phyloP scores from a whole-genome alignment of 2,113 vertebrate genomes.

The Carlito syrichta region DNA sequence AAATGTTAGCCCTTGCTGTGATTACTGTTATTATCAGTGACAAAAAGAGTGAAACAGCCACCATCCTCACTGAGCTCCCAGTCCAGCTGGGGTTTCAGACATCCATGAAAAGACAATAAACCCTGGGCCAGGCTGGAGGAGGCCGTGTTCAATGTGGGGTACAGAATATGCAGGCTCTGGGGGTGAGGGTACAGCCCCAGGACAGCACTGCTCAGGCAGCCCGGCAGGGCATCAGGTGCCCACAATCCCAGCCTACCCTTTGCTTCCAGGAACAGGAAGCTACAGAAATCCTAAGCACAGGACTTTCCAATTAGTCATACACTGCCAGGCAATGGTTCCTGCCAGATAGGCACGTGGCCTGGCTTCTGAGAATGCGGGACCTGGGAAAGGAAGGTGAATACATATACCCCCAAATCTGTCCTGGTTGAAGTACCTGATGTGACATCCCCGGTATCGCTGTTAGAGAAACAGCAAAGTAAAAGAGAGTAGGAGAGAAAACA shows the following conservation, averaged over 20 bases:
- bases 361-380: slow-evolving; percentile 9
- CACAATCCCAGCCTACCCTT: not conserved
- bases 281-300: not conserved
- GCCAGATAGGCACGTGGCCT: not conserved
- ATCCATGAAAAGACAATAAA: not conserved
- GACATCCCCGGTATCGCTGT: not conserved
- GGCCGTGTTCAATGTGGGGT: not conserved
- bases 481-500: not conserved
- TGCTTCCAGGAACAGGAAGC: slow-evolving; percentile 67
- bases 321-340: not conserved
- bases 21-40: too few species aligned
- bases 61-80: not conserved
- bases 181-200: not conserved
- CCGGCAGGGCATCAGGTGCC: not conserved
- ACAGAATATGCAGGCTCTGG: not conserved
- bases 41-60: not conserved
- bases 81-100: not conserved
- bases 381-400: not conserved
- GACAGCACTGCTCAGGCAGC: rapidly evolving
- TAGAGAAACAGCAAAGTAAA: not conserved
- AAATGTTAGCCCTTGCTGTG: not conserved
- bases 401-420: too few species aligned
- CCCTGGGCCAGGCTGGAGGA: not conserved
- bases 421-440: not conserved
- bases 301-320: slow-evolving; percentile 54